phyloP scores from a whole-genome alignment of 2,113 vertebrate genomes.

The Sprattus sprattus region DNA sequence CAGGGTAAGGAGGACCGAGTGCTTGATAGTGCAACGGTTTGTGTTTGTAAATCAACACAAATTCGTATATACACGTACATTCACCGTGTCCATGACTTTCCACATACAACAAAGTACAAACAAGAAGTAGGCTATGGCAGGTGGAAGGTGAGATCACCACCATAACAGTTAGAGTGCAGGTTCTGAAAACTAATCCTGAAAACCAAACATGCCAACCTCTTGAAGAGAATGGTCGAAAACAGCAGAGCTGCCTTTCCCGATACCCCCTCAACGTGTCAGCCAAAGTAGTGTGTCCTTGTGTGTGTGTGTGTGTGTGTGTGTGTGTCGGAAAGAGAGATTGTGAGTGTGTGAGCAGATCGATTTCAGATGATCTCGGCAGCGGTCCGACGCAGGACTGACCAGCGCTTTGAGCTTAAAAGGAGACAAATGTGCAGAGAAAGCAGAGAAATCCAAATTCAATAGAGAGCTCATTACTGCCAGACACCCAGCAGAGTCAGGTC shows the following conservation, averaged over 20 bases:
- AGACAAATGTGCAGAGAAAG: slow-evolving; percentile 56
- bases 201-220: not conserved
- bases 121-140: not conserved
- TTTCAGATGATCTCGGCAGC: slow-evolving; percentile 37
- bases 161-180: not conserved
- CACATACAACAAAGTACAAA: not conserved
- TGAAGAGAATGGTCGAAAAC: slow-evolving; percentile 27
- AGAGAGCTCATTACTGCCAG: slow-evolving; percentile 55
- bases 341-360: slow-evolving; percentile 50
- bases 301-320: not conserved
- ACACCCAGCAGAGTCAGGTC: slow-evolving; percentile 53
- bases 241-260: slow-evolving; percentile 39
- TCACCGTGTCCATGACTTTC: too few relatives aligned
- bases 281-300: not conserved
- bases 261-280: slow-evolving; percentile 38
- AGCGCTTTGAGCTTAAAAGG: slow-evolving; percentile 60
- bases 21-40: too few relatives aligned
- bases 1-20: too few relatives aligned
- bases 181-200: not conserved
- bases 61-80: too few relatives aligned
- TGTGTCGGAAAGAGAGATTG: not conserved
- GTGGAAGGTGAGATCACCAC: not conserved
- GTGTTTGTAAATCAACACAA: too few relatives aligned
- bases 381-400: slow-evolving; percentile 20
- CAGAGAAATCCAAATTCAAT: slow-evolving; percentile 61